Conservation (phyloP, 2,888 invertebrate genomes). For the Lasioglossum marginatum region DNA sequence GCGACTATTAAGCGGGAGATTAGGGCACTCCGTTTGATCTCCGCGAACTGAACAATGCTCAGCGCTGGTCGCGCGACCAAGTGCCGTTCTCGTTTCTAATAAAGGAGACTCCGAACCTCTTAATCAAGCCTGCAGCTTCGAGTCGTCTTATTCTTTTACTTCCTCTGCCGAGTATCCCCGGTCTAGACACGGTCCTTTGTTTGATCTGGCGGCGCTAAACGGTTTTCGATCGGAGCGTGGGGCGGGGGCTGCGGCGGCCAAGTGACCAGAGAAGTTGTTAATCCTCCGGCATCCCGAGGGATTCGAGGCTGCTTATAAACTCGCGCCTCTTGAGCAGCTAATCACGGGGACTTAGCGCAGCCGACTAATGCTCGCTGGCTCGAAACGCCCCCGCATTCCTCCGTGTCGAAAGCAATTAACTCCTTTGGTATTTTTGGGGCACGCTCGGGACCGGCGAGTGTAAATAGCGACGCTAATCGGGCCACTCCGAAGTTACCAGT, state of each 20-base stretch:
- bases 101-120: not conserved
- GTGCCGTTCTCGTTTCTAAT: not conserved
- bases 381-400: constrained; percentile 25
- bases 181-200: not conserved
- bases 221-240: constrained; percentile 45
- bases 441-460: not conserved
- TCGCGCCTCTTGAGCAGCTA: constrained; percentile 49
- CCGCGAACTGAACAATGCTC: not conserved
- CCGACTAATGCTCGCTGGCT: constrained; percentile 59
- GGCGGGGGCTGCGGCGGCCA: constrained; percentile 7
- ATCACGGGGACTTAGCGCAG: constrained; percentile 65
- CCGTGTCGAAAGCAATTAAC: constrained; percentile 33
- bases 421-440: constrained; percentile 9
- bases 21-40: not conserved
- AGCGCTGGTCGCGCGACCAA: not conserved
- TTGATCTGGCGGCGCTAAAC: constrained; percentile 18
- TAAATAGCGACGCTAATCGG: constrained; percentile 20
- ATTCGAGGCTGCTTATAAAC: constrained; percentile 62
- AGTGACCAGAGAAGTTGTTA: constrained; percentile 57
- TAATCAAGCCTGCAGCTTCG: not conserved
- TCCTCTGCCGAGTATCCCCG: not conserved
- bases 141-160: not conserved
- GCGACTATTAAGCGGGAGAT: not conserved
- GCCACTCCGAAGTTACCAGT: not conserved
- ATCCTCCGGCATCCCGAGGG: constrained; percentile 61